Conservation (phyloP, 2,113 vertebrate genomes). For the Ardeotis arabs region DNA sequence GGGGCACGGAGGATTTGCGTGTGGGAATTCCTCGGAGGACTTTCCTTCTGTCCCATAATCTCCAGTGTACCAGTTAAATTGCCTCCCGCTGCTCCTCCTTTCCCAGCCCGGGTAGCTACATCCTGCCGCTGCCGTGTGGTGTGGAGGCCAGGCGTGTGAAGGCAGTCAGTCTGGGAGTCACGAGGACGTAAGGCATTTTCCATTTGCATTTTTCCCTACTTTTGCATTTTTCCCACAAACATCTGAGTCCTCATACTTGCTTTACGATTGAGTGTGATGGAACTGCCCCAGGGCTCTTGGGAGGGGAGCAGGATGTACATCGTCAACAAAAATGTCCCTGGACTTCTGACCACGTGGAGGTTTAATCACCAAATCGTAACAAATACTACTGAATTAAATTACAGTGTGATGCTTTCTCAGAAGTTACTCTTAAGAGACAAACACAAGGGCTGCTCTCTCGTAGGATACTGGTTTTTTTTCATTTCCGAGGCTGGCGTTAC, state of each 20-base stretch:
- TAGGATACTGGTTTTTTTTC: background rate
- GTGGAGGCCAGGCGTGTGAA: background rate
- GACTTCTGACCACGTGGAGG: background rate
- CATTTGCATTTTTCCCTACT: background rate
- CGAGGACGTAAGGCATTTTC: background rate
- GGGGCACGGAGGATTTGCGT: background rate
- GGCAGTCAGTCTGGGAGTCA: accelerated
- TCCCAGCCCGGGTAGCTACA: background rate
- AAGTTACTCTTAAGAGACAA: background rate
- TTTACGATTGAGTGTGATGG: background rate
- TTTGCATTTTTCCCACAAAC: background rate
- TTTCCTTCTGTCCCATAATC: accelerated
- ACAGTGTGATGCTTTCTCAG: background rate
- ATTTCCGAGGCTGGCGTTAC: background rate
- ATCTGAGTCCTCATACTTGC: background rate
- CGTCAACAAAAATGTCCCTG: background rate
- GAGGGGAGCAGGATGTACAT: background rate
- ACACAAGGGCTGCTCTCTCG: background rate
- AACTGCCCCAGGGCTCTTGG: background rate
- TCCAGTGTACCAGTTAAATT: background rate
- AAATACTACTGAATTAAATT: background rate
- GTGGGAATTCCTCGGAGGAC: background rate
- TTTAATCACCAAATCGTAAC: background rate
- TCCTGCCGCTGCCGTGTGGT: accelerated
- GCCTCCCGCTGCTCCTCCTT: background rate